These are phyloP conservation scores for Dreissena polymorpha DNA, from an alignment of 1,140 invertebrate species.

Conservation along the genomic window DNA sequence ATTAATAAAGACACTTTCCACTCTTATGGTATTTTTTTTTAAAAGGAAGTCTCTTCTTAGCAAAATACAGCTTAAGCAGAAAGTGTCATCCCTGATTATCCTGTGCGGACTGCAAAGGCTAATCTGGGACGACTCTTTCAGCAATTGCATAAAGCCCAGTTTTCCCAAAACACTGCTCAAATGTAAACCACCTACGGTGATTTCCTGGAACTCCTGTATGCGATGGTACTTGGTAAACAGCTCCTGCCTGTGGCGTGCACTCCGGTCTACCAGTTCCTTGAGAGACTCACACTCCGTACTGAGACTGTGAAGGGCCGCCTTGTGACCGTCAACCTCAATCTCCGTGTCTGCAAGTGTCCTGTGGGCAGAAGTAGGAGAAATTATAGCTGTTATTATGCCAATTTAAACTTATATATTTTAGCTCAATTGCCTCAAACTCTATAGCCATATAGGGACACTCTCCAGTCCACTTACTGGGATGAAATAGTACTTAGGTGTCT, in stretches of 20 bases:
- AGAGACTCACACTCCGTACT: conserved; percentile 53
- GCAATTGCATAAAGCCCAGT: too few species aligned
- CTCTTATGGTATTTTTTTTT: too few species aligned
- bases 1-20: too few species aligned
- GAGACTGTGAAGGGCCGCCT: conserved; percentile 53
- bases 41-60: too few species aligned
- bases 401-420: not conserved
- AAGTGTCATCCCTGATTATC: too few species aligned
- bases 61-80: too few species aligned
- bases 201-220: conserved; percentile 68
- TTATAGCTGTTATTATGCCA: not conserved
- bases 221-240: conserved; percentile 63
- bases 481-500: too few species aligned
- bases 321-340: conserved; percentile 55
- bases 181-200: conserved; percentile 55
- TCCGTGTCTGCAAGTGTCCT: conserved; percentile 61
- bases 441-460: not conserved
- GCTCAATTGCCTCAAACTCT: not conserved
- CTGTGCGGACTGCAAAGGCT: too few species aligned
- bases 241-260: conserved; percentile 55
- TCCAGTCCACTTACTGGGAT: too few species aligned
- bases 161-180: too few species aligned
- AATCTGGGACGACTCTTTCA: too few species aligned
- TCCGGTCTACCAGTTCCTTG: conserved; percentile 56
- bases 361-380: not conserved